phyloP scores from a whole-genome alignment of 2,888 invertebrate species.

The Sphaerophoria rueppellii region DNA sequence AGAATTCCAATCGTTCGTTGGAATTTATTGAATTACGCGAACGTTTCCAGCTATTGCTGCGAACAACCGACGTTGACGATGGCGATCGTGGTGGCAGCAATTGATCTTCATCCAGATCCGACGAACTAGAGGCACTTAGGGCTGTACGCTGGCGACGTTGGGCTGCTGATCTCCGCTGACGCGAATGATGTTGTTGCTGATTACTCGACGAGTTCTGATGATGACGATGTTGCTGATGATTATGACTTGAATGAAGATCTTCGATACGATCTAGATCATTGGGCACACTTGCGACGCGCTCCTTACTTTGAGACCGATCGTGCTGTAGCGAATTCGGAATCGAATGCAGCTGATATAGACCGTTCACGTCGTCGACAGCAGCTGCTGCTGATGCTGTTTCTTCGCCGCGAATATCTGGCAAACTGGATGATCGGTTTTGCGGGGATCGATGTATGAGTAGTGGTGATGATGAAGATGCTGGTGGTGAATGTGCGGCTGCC shows the following conservation, averaged over 20 bases:
- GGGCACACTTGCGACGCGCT: constrained; percentile 77
- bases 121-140: constrained; percentile 63
- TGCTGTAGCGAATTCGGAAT: neutral
- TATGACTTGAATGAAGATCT: constrained; percentile 44
- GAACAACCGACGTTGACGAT: constrained; percentile 49
- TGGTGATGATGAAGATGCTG: constrained; percentile 26
- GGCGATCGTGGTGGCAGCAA: constrained; percentile 27
- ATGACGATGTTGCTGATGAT: constrained; percentile 47
- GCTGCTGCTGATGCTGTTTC: constrained; percentile 76
- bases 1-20: constrained; percentile 51
- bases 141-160: constrained; percentile 57
- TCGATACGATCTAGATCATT: constrained; percentile 79
- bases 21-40: constrained; percentile 64
- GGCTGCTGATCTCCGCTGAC: constrained; percentile 50
- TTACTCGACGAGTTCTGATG: constrained; percentile 36
- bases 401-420: constrained; percentile 81
- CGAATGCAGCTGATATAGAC: constrained; percentile 60
- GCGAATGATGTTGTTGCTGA: constrained; percentile 37
- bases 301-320: constrained; percentile 54
- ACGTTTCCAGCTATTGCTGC: constrained; percentile 79
- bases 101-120: constrained; percentile 70
- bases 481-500: constrained; percentile 11
- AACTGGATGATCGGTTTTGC: constrained; percentile 76
- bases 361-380: constrained; percentile 76
- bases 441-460: constrained; percentile 61